Percentiles rank a stretch among this genome's conserved stretches.
Evolutionary conservation across 1,140 invertebrate species (phyloP).

Genomic region (Polyergus mexicanus): DNA sequence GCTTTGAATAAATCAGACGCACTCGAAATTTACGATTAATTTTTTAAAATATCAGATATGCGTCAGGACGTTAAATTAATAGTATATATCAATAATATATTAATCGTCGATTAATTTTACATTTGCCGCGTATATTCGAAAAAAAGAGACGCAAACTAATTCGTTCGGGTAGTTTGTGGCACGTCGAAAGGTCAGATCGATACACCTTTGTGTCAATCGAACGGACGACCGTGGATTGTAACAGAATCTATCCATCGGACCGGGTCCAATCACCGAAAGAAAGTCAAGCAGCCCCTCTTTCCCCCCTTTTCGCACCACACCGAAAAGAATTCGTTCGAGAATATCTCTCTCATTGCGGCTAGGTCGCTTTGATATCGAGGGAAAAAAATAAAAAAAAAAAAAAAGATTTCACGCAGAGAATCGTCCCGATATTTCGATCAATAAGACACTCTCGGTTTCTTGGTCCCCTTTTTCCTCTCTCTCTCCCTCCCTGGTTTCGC

Average conservation of each 20-base stretch:
- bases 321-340: slow-evolving; percentile 21
- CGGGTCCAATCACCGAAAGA: slow-evolving; percentile 24
- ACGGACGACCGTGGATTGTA: slow-evolving; percentile 1
- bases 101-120: neutral
- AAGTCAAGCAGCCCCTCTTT: slow-evolving; percentile 22
- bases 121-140: neutral
- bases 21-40: neutral
- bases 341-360: slow-evolving; percentile 27
- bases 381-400: neutral
- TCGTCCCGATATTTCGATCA: slow-evolving; percentile 47
- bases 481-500: neutral
- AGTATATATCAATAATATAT: too few relatives aligned
- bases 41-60: neutral
- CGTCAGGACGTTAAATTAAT: neutral
- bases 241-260: slow-evolving; percentile 32
- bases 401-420: slow-evolving; percentile 36
- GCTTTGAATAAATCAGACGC: neutral
- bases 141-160: slow-evolving; percentile 3
- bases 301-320: neutral
- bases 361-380: slow-evolving; percentile 28
- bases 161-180: slow-evolving; percentile 17
- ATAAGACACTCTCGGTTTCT: slow-evolving; percentile 18
- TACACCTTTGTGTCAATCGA: neutral
- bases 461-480: neutral
- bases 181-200: slow-evolving; percentile 44